These are phyloP conservation scores for human DNA, from an alignment of 2,113 vertebrate genomes.

Conservation along the genomic window GRCh38 chr21:44228501-44229000, in stretches of 20 bases:
- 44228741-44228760: not conserved
- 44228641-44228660: not conserved
- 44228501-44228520: not conserved
- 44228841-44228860: not conserved
- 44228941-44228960: no score
- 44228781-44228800: not conserved
- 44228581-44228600: rapidly evolving
- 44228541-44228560: not conserved
- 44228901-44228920: not conserved
- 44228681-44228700: rapidly evolving
- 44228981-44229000: not conserved
- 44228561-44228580: rapidly evolving
- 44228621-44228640: rapidly evolving
- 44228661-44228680: not conserved
- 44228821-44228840: rapidly evolving
- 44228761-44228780: rapidly evolving
- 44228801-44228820: rapidly evolving
- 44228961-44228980: rapidly evolving
- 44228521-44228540: no score
- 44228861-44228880: rapidly evolving
- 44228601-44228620: rapidly evolving
- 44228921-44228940: no score
- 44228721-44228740: no score
- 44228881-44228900: rapidly evolving
- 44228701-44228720: not conserved